These are phyloP conservation scores for Chiloscyllium punctatum DNA, from an alignment of 2,797 vertebrate species.

Conservation along the genomic window DNA sequence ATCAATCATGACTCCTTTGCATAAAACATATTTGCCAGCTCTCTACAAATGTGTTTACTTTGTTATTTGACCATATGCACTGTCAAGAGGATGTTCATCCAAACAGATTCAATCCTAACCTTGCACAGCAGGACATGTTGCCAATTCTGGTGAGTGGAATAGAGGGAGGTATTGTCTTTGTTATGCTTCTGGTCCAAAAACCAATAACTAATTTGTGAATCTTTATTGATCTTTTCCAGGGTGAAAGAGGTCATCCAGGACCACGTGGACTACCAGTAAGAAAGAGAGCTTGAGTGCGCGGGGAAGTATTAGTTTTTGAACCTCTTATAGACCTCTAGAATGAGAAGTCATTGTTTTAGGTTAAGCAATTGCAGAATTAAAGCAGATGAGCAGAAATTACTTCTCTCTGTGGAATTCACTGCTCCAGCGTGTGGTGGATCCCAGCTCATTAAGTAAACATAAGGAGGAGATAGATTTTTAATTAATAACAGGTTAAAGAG, in stretches of 20 bases:
- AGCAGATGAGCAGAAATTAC: too few relatives aligned
- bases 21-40: background rate
- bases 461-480: too few relatives aligned
- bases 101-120: background rate
- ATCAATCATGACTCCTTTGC: background rate
- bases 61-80: background rate
- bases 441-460: too few relatives aligned
- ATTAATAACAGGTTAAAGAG: too few relatives aligned
- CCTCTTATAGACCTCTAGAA: too few relatives aligned
- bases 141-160: background rate
- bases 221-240: conserved; percentile 49
- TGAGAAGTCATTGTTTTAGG: too few relatives aligned
- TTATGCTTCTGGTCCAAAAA: background rate
- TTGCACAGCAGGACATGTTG: background rate
- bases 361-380: too few relatives aligned
- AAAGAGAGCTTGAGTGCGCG: conserved; percentile 46
- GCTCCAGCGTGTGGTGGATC: too few relatives aligned
- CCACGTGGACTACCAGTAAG: conserved; percentile 61
- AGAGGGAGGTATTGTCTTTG: too few relatives aligned
- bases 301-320: background rate
- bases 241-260: conserved; percentile 62
- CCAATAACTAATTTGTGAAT: background rate
- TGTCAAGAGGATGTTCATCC: background rate
- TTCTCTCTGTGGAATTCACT: too few relatives aligned
- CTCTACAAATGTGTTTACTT: background rate